Conservation (phyloP, 2,888 invertebrate species). For the Holacanthella duospinosa region DNA sequence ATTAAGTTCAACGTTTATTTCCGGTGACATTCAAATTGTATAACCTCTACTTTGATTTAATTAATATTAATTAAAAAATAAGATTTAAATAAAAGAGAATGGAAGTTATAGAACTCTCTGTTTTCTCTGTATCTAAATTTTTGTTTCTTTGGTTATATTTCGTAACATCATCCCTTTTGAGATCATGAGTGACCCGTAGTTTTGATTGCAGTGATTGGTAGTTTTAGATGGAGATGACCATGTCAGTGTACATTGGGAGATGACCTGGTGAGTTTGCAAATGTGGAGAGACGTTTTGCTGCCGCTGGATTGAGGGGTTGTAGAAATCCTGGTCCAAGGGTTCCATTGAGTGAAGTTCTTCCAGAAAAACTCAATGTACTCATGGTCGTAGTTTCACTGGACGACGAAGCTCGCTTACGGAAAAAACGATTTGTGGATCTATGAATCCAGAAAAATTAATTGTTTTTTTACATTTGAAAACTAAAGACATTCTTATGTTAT, state of each 20-base stretch:
- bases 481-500: background rate
- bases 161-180: too few relatives aligned
- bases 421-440: constrained; percentile 36
- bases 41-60: too few relatives aligned
- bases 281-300: background rate
- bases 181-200: too few relatives aligned
- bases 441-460: background rate
- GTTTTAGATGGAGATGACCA: background rate
- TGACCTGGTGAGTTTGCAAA: background rate
- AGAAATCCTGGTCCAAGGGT: background rate
- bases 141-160: too few relatives aligned
- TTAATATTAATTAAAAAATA: too few relatives aligned
- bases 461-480: background rate
- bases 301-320: background rate
- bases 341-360: background rate
- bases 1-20: too few relatives aligned
- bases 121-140: too few relatives aligned
- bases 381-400: constrained; percentile 67
- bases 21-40: too few relatives aligned
- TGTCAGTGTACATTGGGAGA: background rate
- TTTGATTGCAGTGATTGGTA: too few relatives aligned
- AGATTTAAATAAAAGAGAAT: too few relatives aligned
- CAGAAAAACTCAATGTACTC: constrained; percentile 7
- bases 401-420: constrained; percentile 64
- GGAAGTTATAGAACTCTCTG: too few relatives aligned